These are phyloP conservation scores for Chloroceryle inda DNA, from an alignment of 2,797 vertebrate genomes.

Conservation along the genomic window DNA sequence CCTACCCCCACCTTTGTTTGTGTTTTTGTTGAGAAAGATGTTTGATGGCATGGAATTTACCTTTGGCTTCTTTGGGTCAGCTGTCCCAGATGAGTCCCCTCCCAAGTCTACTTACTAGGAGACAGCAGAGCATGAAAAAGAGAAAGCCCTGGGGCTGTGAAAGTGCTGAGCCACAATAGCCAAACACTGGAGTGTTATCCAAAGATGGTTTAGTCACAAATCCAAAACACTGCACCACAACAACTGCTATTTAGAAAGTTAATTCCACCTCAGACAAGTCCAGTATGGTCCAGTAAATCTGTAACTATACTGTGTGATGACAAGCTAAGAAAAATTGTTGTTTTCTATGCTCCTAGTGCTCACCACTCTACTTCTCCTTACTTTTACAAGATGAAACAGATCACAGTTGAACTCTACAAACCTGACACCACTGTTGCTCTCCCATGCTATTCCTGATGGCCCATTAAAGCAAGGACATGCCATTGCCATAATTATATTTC, in stretches of 20 bases:
- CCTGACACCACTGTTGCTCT: neutral
- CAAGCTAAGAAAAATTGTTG: neutral
- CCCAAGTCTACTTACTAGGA: neutral
- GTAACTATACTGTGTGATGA: neutral
- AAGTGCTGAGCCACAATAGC: neutral
- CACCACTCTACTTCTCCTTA: neutral
- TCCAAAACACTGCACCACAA: neutral
- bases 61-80: neutral
- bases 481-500: neutral
- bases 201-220: neutral
- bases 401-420: neutral
- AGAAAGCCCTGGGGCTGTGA: neutral
- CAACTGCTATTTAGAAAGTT: neutral
- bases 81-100: neutral
- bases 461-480: neutral
- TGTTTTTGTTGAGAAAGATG: neutral
- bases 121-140: neutral
- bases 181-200: neutral
- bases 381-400: neutral
- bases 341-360: neutral
- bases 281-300: neutral
- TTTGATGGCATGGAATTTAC: neutral
- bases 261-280: neutral
- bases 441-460: neutral
- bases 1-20: rapidly evolving